Conservation (phyloP, 2,888 invertebrate species). For the Eupithecia subumbrata region DNA sequence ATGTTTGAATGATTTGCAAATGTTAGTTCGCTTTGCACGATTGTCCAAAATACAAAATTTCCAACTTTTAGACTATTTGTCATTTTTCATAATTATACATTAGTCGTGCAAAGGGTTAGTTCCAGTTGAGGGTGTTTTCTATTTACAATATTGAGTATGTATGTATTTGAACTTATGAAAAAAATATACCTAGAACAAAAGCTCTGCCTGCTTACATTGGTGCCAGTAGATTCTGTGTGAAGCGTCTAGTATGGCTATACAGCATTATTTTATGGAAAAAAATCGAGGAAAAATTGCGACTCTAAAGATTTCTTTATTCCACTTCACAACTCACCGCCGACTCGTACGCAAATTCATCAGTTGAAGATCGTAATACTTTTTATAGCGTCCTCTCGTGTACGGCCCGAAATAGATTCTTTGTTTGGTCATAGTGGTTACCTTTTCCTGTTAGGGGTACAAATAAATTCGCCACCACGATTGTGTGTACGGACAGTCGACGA, state of each 20-base stretch:
- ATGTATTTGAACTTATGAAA: not conserved
- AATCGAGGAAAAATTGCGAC: not conserved
- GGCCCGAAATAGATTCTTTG: conserved; percentile 12
- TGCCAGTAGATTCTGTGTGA: not conserved
- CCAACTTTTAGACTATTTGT: too few species aligned
- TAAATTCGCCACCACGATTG: not conserved
- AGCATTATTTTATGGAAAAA: not conserved
- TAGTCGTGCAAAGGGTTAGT: too few species aligned
- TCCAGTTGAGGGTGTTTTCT: not conserved
- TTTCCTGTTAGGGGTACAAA: conserved; percentile 5
- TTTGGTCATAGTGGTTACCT: not conserved
- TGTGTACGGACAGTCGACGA: not conserved
- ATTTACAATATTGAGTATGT: not conserved
- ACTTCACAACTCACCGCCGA: not conserved
- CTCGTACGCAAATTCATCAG: conserved; percentile 25
- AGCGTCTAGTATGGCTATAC: not conserved
- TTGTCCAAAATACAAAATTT: too few species aligned
- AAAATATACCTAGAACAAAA: not conserved
- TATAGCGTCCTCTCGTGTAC: conserved; percentile 10
- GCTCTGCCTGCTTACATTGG: not conserved
- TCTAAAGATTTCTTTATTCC: not conserved
- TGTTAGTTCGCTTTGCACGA: too few species aligned
- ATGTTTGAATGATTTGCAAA: not conserved
- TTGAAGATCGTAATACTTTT: conserved; percentile 9
- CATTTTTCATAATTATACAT: too few species aligned